Evolutionary conservation across 2,113 vertebrate genomes (phyloP).

Genomic region (Microtus oregoni): DNA sequence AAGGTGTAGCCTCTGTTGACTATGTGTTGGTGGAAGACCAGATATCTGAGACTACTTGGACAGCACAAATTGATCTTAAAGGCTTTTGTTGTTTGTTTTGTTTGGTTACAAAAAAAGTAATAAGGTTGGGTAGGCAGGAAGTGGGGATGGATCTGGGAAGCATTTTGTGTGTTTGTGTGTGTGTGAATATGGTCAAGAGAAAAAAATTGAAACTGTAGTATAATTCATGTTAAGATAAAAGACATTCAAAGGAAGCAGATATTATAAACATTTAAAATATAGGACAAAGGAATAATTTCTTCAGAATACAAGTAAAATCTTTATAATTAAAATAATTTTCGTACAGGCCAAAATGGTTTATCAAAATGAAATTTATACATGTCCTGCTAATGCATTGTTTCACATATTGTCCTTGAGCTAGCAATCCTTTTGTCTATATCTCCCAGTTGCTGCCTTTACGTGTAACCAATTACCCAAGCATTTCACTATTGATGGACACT

Average conservation of each 20-base stretch:
- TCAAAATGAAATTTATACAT: background rate
- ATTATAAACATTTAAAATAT: background rate
- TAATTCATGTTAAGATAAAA: background rate
- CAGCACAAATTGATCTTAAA: background rate
- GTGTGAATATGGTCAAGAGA: too few relatives aligned
- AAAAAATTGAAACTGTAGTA: constrained; percentile 42
- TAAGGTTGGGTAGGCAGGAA: background rate
- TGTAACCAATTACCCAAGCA: background rate
- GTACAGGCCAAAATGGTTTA: background rate
- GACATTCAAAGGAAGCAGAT: constrained; percentile 39
- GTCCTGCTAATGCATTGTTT: background rate
- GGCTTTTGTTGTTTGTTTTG: background rate
- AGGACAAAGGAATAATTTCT: constrained; percentile 4
- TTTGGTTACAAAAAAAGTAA: too few relatives aligned
- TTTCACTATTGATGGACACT: background rate
- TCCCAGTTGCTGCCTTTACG: background rate
- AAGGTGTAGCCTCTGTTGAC: background rate
- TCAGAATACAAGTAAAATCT: background rate
- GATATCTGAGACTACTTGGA: background rate
- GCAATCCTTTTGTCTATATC: background rate
- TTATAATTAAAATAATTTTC: background rate
- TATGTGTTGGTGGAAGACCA: background rate
- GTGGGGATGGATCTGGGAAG: background rate
- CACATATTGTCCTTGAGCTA: background rate
- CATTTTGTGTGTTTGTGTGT: background rate